phyloP scores from a whole-genome alignment of 2,888 invertebrate species.

The Taphrorychus bicolor region DNA sequence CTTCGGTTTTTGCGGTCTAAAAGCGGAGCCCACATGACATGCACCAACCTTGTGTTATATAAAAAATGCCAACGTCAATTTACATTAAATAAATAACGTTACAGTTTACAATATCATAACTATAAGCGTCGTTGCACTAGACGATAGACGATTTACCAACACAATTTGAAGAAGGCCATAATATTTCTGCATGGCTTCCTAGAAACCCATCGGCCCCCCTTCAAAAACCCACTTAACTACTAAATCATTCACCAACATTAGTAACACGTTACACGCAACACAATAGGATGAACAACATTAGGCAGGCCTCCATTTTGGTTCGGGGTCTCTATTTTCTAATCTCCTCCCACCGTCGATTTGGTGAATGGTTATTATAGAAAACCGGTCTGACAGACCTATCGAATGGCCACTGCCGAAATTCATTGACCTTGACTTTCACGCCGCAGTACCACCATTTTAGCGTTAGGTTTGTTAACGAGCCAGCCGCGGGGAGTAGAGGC shows the following conservation, averaged over 20 bases:
- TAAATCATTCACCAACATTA: slow-evolving; percentile 21
- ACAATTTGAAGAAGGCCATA: too few relatives aligned
- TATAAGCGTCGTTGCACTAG: too few relatives aligned
- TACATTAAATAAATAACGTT: too few relatives aligned
- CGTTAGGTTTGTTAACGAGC: not conserved
- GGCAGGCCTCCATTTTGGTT: slow-evolving; percentile 27
- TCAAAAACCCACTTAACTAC: slow-evolving; percentile 6
- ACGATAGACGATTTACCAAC: too few relatives aligned
- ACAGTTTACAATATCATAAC: too few relatives aligned
- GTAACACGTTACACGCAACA: slow-evolving; percentile 27
- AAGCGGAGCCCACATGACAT: too few relatives aligned
- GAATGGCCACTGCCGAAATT: slow-evolving; percentile 1
- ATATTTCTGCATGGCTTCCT: not conserved
- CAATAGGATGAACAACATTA: slow-evolving; percentile 20
- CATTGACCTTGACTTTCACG: not conserved
- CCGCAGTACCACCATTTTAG: not conserved
- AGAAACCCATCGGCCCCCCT: not conserved
- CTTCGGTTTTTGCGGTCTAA: too few relatives aligned
- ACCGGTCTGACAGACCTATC: slow-evolving; percentile 2
- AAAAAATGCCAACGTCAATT: too few relatives aligned
- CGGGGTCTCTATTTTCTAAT: slow-evolving; percentile 33
- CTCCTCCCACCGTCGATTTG: slow-evolving; percentile 29
- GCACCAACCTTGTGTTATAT: too few relatives aligned
- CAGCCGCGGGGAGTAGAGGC: not conserved
- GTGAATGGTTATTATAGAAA: slow-evolving; percentile 13